Evolutionary conservation across 2,888 invertebrate genomes (phyloP).

Genomic region (Prosopocoilus inquinatus): DNA sequence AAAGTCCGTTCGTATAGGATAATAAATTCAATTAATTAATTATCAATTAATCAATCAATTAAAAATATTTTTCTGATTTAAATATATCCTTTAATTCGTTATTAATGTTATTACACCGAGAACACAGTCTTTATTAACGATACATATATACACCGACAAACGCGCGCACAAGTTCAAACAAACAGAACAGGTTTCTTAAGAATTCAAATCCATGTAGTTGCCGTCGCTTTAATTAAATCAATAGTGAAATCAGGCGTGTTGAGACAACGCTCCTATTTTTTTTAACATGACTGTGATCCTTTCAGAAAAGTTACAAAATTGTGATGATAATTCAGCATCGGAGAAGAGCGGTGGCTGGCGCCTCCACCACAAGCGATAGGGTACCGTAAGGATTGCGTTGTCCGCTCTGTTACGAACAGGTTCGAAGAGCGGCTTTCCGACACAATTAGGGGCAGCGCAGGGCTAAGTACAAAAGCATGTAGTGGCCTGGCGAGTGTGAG

Average conservation of each 20-base stretch:
- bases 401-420: conserved; percentile 13
- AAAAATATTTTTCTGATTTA: no score
- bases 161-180: conserved; percentile 5
- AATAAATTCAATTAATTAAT: no score
- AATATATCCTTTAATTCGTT: no score
- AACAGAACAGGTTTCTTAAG: not conserved
- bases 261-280: conserved; percentile 31
- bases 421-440: conserved; percentile 42
- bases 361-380: conserved; percentile 23
- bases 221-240: conserved; percentile 28
- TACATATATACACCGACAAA: not conserved
- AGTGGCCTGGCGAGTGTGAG: conserved; percentile 50
- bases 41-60: no score
- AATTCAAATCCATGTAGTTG: not conserved
- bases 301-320: conserved; percentile 33
- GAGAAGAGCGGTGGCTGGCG: conserved; percentile 27
- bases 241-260: conserved; percentile 27
- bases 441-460: conserved; percentile 50
- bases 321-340: conserved; percentile 16
- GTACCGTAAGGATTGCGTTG: not conserved
- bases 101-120: no score
- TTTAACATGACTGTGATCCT: conserved; percentile 30
- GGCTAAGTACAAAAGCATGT: conserved; percentile 55
- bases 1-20: no score
- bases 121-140: no score